Evolutionary conservation across 2,113 vertebrate genomes (phyloP), one percentile per base, ranked within the genome.

Genomic region (Misgurnus mizolepis): DNA sequence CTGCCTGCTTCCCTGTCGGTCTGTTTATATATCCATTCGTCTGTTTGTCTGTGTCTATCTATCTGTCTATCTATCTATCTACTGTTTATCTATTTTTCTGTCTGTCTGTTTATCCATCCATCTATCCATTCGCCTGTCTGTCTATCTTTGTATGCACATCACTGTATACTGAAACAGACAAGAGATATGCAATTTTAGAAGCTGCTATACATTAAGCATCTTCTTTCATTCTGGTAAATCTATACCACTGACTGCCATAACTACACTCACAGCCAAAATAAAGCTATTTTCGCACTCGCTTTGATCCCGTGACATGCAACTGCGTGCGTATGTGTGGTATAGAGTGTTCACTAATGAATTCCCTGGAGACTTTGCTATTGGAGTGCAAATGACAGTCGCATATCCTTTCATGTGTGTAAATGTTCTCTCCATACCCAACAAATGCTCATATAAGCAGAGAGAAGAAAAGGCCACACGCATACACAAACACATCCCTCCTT

Each of bases 261-360:
- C 76, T 84, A 86, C 84, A 84, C 76, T 80, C 77, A 82, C 79
- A 85, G 86, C 86, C 83, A 86, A 85, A 91, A 89, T 85, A 84
- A 74, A 88, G 76, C 80, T 85, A 82, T 89, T 89, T 90, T 84
- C 83, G 76, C 79, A 84, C 78, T 75, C 45, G 61, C 78, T 86
- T 83, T 86, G 88, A 90, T 89, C 70, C 39, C 5, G 7, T 69
- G 80, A 79, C 75, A 75, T 6, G 56, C 71, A n/a, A 15, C 27
- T 66, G 49, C 86, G 90, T 79, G 64, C 82, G 82, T 87, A 18
- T 67, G 68, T 61, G 79, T 67, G 78, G 60, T 62, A 39, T 81
- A 41, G 18, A 78, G 81, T 15, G 75, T 71, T 85, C 85, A 79
- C 87, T 92, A 92, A 92, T 91, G 87, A 91, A 91, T 82, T 83